phyloP scores from a whole-genome alignment of 53 echinoderm and acorn worm species.

The Patiria pectinifera region DNA sequence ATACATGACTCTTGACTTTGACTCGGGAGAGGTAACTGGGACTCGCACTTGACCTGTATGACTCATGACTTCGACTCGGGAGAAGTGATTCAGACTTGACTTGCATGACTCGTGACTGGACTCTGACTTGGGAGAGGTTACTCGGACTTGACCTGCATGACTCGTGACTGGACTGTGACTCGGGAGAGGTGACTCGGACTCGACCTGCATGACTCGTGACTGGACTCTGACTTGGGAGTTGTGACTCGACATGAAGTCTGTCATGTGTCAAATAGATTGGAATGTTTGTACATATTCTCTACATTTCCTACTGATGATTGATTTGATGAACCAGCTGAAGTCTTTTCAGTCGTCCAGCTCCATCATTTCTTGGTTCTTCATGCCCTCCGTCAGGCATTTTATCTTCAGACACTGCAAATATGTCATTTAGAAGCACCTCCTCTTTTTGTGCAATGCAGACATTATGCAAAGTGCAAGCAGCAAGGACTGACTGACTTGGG shows the following conservation, averaged over 20 bases:
- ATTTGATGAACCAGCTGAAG: neutral
- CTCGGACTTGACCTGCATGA: too few relatives aligned
- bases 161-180: too few relatives aligned
- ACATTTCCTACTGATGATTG: neutral
- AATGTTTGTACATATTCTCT: neutral
- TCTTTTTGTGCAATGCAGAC: constrained; percentile 25
- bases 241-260: neutral
- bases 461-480: constrained; percentile 61
- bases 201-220: neutral
- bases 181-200: too few relatives aligned
- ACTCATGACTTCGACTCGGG: too few relatives aligned
- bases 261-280: neutral
- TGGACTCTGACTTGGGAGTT: neutral
- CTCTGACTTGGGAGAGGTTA: too few relatives aligned
- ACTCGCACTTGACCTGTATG: too few relatives aligned
- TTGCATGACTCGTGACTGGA: too few relatives aligned
- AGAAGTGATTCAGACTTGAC: too few relatives aligned
- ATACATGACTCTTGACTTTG: too few relatives aligned
- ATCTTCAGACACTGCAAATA: neutral
- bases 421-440: neutral
- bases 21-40: too few relatives aligned
- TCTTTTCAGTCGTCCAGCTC: neutral
- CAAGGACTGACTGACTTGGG: constrained; percentile 34
- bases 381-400: neutral
- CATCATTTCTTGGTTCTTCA: neutral